Evolutionary conservation across 2,888 invertebrate species (phyloP).

Genomic region (Hemaris fuciformis): DNA sequence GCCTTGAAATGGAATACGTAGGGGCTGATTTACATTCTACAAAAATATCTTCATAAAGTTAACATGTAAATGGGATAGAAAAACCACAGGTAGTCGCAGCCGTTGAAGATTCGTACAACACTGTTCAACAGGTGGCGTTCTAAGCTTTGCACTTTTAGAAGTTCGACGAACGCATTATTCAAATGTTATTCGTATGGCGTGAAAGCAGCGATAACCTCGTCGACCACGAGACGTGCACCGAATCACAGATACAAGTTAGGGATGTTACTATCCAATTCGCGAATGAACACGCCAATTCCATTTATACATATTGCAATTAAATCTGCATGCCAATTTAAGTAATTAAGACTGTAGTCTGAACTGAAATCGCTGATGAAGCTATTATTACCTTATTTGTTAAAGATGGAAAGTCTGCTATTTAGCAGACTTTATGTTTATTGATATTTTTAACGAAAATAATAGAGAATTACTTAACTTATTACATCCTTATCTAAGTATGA

Average conservation of each 20-base stretch:
- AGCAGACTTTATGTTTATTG: too few relatives aligned
- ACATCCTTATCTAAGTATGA: too few relatives aligned
- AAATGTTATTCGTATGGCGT: constrained; percentile 74
- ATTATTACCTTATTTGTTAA: too few relatives aligned
- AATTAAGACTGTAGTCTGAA: too few relatives aligned
- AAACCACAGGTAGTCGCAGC: constrained; percentile 17
- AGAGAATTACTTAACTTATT: too few relatives aligned
- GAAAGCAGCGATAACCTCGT: constrained; percentile 75
- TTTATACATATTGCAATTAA: too few relatives aligned
- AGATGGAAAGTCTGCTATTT: background rate
- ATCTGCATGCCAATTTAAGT: background rate
- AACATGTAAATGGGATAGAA: background rate
- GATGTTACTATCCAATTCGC: background rate
- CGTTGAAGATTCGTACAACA: constrained; percentile 68
- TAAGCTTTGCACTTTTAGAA: constrained; percentile 66
- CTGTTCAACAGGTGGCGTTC: constrained; percentile 61
- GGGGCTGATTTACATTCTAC: background rate
- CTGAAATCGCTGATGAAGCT: too few relatives aligned
- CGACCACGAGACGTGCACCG: constrained; percentile 57
- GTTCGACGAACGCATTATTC: constrained; percentile 75
- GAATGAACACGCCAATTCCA: background rate
- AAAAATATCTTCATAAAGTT: background rate
- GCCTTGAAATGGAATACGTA: too few relatives aligned
- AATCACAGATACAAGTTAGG: constrained; percentile 59
- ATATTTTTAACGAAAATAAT: background rate